Conservation (phyloP, 2,888 invertebrate species). For the Lepidocyrtinus sp. region DNA sequence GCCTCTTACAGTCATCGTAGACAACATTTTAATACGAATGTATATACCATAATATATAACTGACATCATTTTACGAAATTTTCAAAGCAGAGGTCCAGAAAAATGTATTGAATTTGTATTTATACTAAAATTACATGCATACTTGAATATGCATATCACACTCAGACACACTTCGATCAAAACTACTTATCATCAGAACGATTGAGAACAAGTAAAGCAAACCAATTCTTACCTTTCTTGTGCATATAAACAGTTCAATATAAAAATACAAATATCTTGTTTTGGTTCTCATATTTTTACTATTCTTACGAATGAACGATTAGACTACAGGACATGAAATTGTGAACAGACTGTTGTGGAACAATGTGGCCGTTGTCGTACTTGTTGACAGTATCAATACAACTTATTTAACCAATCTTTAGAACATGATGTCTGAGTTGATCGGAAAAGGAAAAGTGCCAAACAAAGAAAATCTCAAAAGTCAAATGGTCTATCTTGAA, state of each 20-base stretch:
- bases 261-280: constrained; percentile 28
- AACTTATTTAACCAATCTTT: constrained; percentile 48
- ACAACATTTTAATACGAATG: background rate
- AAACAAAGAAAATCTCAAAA: background rate
- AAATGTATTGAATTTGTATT: constrained; percentile 20
- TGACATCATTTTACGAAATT: no score
- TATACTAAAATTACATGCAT: no score
- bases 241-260: no score
- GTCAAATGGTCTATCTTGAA: background rate
- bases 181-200: constrained; percentile 31
- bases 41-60: background rate
- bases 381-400: constrained; percentile 17
- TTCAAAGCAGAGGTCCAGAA: background rate
- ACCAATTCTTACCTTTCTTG: constrained; percentile 16
- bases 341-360: no score
- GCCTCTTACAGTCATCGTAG: background rate
- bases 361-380: constrained; percentile 34
- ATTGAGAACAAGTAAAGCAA: constrained; percentile 30
- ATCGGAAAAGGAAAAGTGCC: constrained; percentile 18
- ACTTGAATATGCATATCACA: constrained; percentile 53
- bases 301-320: no score
- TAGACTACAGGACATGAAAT: no score
- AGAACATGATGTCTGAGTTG: constrained; percentile 29
- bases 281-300: no score
- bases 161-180: constrained; percentile 34